Evolutionary conservation across 2,888 invertebrate species (phyloP).

Genomic region (Cryptus armator): DNA sequence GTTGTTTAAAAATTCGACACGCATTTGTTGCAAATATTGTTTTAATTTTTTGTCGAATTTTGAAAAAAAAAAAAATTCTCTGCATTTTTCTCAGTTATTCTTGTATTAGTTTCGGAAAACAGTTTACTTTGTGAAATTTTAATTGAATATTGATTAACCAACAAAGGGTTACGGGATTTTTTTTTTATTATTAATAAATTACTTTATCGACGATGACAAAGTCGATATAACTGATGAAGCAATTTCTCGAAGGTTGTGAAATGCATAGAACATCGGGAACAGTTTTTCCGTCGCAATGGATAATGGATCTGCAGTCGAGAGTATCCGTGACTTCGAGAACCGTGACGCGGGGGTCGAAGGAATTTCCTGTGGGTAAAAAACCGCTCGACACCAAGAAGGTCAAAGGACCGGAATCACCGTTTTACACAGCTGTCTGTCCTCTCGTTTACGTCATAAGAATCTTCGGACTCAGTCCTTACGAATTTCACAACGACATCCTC

Average conservation of each 20-base stretch:
- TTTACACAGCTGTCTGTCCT: constrained; percentile 79
- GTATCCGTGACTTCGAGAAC: not conserved
- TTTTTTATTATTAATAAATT: not conserved
- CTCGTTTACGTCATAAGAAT: constrained; percentile 75
- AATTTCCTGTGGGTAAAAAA: constrained; percentile 13
- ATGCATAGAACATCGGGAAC: not conserved
- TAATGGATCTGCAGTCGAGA: constrained; percentile 37
- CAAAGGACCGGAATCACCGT: constrained; percentile 76
- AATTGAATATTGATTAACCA: no score
- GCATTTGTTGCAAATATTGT: no score
- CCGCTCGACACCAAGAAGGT: constrained; percentile 45
- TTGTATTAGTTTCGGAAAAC: no score
- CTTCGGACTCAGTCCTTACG: constrained; percentile 82
- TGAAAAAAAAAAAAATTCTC: no score
- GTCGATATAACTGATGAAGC: not conserved
- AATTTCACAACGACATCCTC: constrained; percentile 73
- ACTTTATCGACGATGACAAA: not conserved
- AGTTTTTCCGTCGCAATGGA: constrained; percentile 6
- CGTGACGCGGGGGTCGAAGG: not conserved
- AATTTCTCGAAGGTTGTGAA: not conserved
- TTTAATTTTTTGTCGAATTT: no score
- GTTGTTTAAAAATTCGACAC: no score
- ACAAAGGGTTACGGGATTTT: no score
- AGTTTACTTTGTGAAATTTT: no score
- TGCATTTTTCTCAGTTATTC: no score